Evolutionary conservation across 2,797 vertebrate genomes (phyloP).

Genomic region (Loriculus beryllinus): DNA sequence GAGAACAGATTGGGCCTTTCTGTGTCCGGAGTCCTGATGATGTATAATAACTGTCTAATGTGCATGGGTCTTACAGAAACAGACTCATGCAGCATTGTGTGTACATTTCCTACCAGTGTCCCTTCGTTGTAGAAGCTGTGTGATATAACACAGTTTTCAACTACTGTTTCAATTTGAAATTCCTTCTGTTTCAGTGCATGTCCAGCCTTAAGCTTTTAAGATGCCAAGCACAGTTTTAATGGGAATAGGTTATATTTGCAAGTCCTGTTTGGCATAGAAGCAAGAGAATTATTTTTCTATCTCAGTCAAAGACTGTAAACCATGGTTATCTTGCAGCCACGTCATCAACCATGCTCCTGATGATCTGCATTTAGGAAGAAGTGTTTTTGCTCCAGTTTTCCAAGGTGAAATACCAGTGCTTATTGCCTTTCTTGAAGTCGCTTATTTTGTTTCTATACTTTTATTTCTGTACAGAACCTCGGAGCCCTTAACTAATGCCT

Average conservation of each 20-base stretch:
- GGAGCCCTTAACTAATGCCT: background rate
- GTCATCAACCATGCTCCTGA: slow-evolving; percentile 36
- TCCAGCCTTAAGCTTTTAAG: slow-evolving; percentile 48
- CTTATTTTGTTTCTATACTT: background rate
- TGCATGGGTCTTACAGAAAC: background rate
- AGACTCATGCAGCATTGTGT: background rate
- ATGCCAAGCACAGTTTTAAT: slow-evolving; percentile 31
- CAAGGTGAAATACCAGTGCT: background rate
- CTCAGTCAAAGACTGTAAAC: slow-evolving; percentile 42
- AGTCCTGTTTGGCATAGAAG: slow-evolving; percentile 52
- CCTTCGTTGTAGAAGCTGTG: background rate
- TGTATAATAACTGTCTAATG: background rate
- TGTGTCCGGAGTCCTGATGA: background rate
- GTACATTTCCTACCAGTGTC: background rate
- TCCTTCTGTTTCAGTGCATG: slow-evolving; percentile 41
- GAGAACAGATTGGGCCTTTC: background rate
- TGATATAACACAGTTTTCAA: background rate
- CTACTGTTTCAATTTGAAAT: slow-evolving; percentile 21
- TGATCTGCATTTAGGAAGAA: slow-evolving; percentile 15
- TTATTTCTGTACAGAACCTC: background rate
- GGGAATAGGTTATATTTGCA: slow-evolving; percentile 27
- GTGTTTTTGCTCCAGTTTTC: slow-evolving; percentile 7
- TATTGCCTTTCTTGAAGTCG: background rate
- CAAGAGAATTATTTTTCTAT: slow-evolving; percentile 62
- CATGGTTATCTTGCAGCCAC: background rate